phyloP scores from a whole-genome alignment of 2,888 invertebrate species.

The Temnothorax rugatulus region DNA sequence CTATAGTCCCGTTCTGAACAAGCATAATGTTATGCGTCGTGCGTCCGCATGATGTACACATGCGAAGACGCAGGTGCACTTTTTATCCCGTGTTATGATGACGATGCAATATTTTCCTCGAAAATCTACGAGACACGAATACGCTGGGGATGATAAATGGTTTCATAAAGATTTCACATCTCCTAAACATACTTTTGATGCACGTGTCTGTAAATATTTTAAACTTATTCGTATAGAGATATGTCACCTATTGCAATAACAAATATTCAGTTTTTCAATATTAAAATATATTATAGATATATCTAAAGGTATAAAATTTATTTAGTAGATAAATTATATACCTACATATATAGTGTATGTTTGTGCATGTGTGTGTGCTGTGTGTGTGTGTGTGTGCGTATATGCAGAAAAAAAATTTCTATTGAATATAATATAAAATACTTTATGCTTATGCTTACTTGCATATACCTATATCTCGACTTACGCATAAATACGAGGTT shows the following conservation, averaged over 20 bases:
- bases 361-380: no score
- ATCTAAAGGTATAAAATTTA: not conserved
- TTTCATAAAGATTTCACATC: constrained; percentile 33
- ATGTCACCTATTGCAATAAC: not conserved
- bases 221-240: not conserved
- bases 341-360: not conserved
- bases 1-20: not conserved
- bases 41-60: not conserved
- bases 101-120: constrained; percentile 31
- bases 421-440: not conserved
- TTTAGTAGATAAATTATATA: not conserved
- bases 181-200: not conserved
- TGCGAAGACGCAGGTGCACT: constrained; percentile 37
- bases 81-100: constrained; percentile 30
- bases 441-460: not conserved
- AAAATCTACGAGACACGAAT: constrained; percentile 25
- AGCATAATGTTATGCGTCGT: constrained; percentile 42
- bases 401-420: not conserved
- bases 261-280: not conserved
- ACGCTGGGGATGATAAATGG: constrained; percentile 21
- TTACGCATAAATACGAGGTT: not conserved
- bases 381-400: not conserved
- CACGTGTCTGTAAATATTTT: constrained; percentile 21
- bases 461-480: not conserved
- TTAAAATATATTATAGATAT: constrained; percentile 1